Evolutionary conservation across 2,888 invertebrate species (phyloP).

Genomic region (Lepidochrysops patricia): DNA sequence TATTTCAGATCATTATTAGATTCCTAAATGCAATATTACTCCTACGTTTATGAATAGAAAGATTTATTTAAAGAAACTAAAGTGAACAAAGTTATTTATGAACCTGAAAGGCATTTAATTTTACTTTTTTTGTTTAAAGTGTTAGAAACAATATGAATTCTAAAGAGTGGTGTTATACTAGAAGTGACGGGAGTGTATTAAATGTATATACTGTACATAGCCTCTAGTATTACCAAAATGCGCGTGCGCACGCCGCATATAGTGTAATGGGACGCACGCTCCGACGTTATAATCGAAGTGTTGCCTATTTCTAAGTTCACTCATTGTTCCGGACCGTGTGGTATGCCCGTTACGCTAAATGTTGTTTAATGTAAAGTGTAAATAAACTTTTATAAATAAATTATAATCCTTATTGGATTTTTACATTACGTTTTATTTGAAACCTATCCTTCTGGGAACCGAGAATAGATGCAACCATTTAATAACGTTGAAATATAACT

Average conservation of each 20-base stretch:
- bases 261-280: conserved; percentile 28
- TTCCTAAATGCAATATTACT: not conserved
- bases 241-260: conserved; percentile 51
- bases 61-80: not conserved
- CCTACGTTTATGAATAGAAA: not conserved
- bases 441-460: no score
- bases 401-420: conserved; percentile 70
- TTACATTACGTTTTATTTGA: conserved; percentile 43
- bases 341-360: conserved; percentile 44
- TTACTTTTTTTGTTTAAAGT: conserved; percentile 8
- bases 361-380: conserved; percentile 72
- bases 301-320: conserved; percentile 17
- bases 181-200: conserved; percentile 17
- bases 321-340: conserved; percentile 20
- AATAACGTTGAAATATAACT: no score
- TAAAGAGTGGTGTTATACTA: conserved; percentile 17
- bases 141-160: conserved; percentile 19
- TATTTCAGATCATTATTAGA: not conserved
- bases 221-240: conserved; percentile 50
- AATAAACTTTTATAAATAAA: conserved; percentile 69
- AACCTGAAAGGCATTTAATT: conserved; percentile 14
- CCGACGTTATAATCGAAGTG: conserved; percentile 1
- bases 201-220: conserved; percentile 54
- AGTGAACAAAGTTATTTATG: conserved; percentile 10
- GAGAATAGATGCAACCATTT: no score